Conservation (phyloP, 2,888 invertebrate species). For the Microplitis deprimator region DNA sequence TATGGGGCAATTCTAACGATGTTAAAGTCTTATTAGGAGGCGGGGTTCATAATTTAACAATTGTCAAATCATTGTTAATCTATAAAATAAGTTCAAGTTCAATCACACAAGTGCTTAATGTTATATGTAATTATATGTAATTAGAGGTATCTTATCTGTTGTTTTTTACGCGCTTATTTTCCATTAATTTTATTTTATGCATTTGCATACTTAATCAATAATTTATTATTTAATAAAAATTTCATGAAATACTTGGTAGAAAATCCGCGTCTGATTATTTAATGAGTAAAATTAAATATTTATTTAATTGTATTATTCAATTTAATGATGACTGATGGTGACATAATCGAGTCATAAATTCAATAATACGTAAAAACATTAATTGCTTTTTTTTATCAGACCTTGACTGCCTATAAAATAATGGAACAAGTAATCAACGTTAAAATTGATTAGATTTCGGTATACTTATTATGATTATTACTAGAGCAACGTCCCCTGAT, state of each 20-base stretch:
- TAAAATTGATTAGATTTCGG: not conserved
- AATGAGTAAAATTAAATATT: no score
- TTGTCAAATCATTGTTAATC: slow-evolving; percentile 4
- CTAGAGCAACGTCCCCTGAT: not conserved
- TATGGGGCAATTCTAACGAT: slow-evolving; percentile 7
- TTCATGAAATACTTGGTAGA: no score
- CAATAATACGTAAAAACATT: not conserved
- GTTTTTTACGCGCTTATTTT: not conserved
- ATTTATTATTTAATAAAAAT: no score
- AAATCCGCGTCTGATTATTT: no score
- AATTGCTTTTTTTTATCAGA: not conserved
- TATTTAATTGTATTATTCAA: not conserved
- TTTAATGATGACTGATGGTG: not conserved
- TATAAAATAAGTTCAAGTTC: not conserved
- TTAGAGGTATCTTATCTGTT: not conserved
- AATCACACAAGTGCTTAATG: not conserved
- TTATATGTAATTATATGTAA: not conserved
- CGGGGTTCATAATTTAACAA: not conserved
- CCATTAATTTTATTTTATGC: not conserved
- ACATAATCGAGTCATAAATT: not conserved
- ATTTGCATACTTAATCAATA: not conserved
- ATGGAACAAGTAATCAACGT: not conserved
- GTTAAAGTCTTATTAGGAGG: not conserved
- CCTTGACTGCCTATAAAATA: not conserved
- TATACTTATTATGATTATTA: not conserved